Percentiles rank a stretch among this genome's conserved stretches.
Evolutionary conservation across 2,113 vertebrate genomes (phyloP).

Genomic region (Alectura lathami): DNA sequence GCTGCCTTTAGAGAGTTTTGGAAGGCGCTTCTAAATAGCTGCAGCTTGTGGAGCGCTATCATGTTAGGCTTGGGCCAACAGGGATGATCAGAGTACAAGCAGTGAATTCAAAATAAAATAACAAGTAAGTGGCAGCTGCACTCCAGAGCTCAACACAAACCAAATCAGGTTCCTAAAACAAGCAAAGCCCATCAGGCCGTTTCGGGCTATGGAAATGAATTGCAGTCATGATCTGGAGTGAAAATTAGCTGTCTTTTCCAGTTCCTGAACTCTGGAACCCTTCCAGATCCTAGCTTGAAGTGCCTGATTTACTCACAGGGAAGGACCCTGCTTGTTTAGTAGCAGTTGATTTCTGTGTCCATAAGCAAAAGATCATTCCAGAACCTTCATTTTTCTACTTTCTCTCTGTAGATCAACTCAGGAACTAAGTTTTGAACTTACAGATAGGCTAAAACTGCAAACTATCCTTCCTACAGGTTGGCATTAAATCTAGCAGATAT

Average conservation of each 20-base stretch:
- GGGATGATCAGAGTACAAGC: rapidly evolving
- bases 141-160: neutral
- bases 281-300: neutral
- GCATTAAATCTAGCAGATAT: neutral
- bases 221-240: neutral
- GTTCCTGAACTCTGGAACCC: neutral
- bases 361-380: neutral
- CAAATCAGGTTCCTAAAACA: neutral
- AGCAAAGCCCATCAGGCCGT: neutral
- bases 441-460: neutral
- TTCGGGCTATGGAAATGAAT: neutral
- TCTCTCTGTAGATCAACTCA: neutral
- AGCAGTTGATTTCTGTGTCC: neutral
- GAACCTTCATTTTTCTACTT: neutral
- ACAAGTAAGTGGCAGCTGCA: neutral
- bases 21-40: neutral
- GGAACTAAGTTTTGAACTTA: neutral
- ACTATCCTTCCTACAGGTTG: neutral
- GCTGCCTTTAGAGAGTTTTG: neutral
- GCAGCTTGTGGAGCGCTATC: neutral
- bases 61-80: neutral
- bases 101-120: neutral
- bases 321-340: neutral
- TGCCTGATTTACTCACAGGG: neutral
- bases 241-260: neutral